A percentile compares a stretch with the other conserved stretches of the same genome.
Evolutionary conservation across 2,113 vertebrate species (phyloP).

Genomic region (Pachypanchax playfairii): DNA sequence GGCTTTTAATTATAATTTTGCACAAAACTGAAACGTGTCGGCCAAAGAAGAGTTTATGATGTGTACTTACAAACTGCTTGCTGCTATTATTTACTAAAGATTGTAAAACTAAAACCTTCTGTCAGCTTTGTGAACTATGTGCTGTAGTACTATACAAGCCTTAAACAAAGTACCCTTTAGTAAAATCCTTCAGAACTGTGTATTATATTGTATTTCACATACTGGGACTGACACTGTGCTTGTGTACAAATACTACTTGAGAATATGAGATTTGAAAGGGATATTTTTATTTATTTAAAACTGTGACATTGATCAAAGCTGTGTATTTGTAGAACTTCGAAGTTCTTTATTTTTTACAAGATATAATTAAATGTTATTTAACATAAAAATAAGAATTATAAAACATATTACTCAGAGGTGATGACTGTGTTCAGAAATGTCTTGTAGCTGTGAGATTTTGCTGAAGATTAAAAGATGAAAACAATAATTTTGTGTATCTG

Average conservation of each 20-base stretch:
- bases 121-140: too few species aligned
- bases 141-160: too few species aligned
- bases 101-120: constrained; percentile 32
- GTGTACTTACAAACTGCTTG: neutral
- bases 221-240: constrained; percentile 39
- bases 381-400: constrained; percentile 22
- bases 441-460: constrained; percentile 12
- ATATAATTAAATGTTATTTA: constrained; percentile 1
- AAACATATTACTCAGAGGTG: constrained; percentile 24
- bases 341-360: constrained; percentile 51
- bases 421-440: constrained; percentile 42
- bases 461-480: constrained; percentile 19
- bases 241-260: constrained; percentile 17
- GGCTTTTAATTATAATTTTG: constrained; percentile 32
- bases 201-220: neutral
- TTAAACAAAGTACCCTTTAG: constrained; percentile 11
- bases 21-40: constrained; percentile 31
- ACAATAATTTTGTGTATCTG: neutral
- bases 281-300: constrained; percentile 21
- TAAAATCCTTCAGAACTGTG: constrained; percentile 11
- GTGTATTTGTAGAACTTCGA: too few species aligned
- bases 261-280: constrained; percentile 7
- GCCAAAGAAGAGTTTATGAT: constrained; percentile 24
- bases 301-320: too few species aligned
- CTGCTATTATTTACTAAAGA: constrained; percentile 16